phyloP scores from a whole-genome alignment of 2,113 vertebrate genomes.

The Eolophus roseicapilla region DNA sequence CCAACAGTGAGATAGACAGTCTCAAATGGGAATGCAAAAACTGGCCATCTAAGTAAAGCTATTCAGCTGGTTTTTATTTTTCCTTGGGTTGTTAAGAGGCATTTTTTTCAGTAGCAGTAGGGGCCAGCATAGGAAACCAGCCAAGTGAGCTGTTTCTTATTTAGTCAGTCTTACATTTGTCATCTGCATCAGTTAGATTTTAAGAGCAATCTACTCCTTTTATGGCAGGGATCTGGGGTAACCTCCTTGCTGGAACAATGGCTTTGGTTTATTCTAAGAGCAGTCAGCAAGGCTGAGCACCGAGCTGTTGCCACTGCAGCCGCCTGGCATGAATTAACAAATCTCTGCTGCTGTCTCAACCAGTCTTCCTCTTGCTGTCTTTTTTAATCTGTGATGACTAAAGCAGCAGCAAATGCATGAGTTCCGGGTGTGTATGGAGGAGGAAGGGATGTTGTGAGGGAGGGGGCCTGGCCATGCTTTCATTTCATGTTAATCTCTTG shows the following conservation, averaged over 20 bases:
- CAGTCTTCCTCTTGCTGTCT: neutral
- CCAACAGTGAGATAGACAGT: neutral
- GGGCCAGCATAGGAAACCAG: neutral
- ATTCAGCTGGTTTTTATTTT: neutral
- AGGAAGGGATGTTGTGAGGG: neutral
- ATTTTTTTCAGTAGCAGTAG: neutral
- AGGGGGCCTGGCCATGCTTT: neutral
- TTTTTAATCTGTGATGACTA: neutral
- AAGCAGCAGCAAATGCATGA: neutral
- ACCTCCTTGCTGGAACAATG: neutral
- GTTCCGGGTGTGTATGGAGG: neutral
- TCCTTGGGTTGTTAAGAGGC: neutral
- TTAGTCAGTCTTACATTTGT: neutral
- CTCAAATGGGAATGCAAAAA: neutral
- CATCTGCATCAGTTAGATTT: neutral
- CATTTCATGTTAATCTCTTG: neutral
- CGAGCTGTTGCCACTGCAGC: neutral
- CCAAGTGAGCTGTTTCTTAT: constrained; percentile 15
- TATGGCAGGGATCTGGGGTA: neutral
- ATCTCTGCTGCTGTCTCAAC: neutral
- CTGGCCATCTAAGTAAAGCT: neutral
- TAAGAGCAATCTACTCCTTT: neutral
- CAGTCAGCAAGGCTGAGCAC: neutral
- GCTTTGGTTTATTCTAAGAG: neutral
- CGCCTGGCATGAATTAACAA: neutral